Conservation (phyloP, 2,888 invertebrate genomes). For the Mythimna albipuncta region DNA sequence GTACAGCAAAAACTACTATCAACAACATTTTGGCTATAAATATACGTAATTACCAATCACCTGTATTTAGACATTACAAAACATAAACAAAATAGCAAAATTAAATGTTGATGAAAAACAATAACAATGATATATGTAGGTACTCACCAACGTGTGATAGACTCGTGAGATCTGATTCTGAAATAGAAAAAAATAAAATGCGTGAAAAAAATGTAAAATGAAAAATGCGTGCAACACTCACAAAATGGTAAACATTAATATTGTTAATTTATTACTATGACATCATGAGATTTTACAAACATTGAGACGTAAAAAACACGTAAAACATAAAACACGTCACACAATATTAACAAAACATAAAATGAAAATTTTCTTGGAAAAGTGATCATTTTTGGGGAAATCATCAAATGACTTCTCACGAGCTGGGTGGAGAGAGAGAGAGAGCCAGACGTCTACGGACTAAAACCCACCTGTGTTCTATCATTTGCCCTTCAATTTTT, state of each 20-base stretch:
- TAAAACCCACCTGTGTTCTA: no score
- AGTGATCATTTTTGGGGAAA: no score
- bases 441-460: no score
- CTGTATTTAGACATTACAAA: constrained; percentile 19
- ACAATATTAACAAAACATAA: constrained; percentile 2
- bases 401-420: no score
- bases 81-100: constrained; percentile 9
- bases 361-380: not conserved
- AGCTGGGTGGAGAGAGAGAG: no score
- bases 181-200: constrained; percentile 84
- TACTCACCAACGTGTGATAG: constrained; percentile 92
- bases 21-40: not conserved
- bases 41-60: constrained; percentile 27
- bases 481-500: no score
- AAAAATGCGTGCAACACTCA: constrained; percentile 60
- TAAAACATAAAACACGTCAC: constrained; percentile 2
- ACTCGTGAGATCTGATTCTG: constrained; percentile 92
- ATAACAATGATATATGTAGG: constrained; percentile 55
- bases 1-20: constrained; percentile 5
- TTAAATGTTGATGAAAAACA: constrained; percentile 20
- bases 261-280: constrained; percentile 32
- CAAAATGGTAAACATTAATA: constrained; percentile 63
- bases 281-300: constrained; percentile 17
- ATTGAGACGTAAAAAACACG: constrained; percentile 3
- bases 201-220: constrained; percentile 74